A percentile compares a stretch with the other conserved stretches of the same genome.
phyloP scores from a whole-genome alignment of 2,113 vertebrate genomes.

The Phoxinus phoxinus region DNA sequence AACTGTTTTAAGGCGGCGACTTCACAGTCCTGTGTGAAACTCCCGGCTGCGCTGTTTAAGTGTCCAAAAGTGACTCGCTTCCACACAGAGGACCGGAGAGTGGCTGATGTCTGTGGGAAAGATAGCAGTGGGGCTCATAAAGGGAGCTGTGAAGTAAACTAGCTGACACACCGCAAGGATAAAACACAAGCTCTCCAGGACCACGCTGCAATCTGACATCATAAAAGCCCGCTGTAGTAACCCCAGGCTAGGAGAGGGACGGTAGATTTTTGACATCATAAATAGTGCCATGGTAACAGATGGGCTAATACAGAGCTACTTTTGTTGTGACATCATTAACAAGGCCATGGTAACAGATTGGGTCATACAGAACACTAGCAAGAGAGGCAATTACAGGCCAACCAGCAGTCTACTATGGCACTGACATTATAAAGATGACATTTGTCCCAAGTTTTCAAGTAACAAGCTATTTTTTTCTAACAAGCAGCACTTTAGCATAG shows the following conservation, averaged over 20 bases:
- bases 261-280: slow-evolving; percentile 47
- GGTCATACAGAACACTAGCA: slow-evolving; percentile 11
- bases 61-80: slow-evolving; percentile 19
- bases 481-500: background rate
- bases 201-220: slow-evolving; percentile 51
- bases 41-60: slow-evolving; percentile 42
- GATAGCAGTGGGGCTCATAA: slow-evolving; percentile 48
- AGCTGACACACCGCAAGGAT: slow-evolving; percentile 49
- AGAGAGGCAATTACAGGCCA: background rate
- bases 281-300: slow-evolving; percentile 39
- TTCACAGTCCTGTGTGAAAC: slow-evolving; percentile 49
- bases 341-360: slow-evolving; percentile 37
- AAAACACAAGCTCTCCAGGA: slow-evolving; percentile 58
- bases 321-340: slow-evolving; percentile 44
- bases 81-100: slow-evolving; percentile 29
- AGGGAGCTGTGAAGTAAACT: slow-evolving; percentile 55
- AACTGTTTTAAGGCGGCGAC: slow-evolving; percentile 27
- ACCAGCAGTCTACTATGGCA: background rate
- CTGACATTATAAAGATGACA: background rate
- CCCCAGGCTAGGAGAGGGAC: slow-evolving; percentile 32
- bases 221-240: slow-evolving; percentile 54
- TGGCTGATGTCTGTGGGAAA: slow-evolving; percentile 41
- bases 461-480: slow-evolving; percentile 10
- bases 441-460: background rate
- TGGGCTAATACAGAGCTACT: slow-evolving; percentile 9